A percentile compares a stretch with the other conserved stretches of the same genome.
Evolutionary conservation across 2,888 invertebrate genomes (phyloP).

Genomic region (Cantharis lateralis): DNA sequence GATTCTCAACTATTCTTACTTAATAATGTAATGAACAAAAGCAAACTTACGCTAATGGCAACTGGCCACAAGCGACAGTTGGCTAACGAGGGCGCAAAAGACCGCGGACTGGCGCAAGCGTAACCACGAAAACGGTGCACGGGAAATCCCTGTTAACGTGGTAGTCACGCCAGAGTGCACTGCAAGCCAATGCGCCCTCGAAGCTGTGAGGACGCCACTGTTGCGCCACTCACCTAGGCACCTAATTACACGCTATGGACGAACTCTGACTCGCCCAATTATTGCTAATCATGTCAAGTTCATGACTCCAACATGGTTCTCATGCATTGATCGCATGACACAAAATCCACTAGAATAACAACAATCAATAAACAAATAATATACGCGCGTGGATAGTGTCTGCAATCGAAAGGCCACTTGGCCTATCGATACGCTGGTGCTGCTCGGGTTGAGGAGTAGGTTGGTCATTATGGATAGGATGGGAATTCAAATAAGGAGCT

Average conservation of each 20-base stretch:
- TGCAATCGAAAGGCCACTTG: constrained; percentile 32
- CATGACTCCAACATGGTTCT: constrained; percentile 48
- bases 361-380: constrained; percentile 50
- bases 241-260: constrained; percentile 55
- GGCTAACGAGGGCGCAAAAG: constrained; percentile 45
- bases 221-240: constrained; percentile 51
- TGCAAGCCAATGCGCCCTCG: constrained; percentile 46
- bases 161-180: constrained; percentile 45
- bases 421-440: constrained; percentile 38
- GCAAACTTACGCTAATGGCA: constrained; percentile 29
- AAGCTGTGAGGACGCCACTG: constrained; percentile 37
- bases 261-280: constrained; percentile 52
- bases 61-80: constrained; percentile 32
- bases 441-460: constrained; percentile 40
- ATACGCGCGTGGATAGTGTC: constrained; percentile 35
- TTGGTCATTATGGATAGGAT: constrained; percentile 39
- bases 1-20: constrained; percentile 46
- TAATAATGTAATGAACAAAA: constrained; percentile 36
- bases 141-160: constrained; percentile 33
- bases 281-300: constrained; percentile 54
- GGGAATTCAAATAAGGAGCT: constrained; percentile 53
- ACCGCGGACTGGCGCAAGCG: constrained; percentile 35
- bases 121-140: constrained; percentile 45
- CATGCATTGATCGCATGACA: constrained; percentile 39
- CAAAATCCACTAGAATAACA: constrained; percentile 50